Base-by-base conservation (phyloP, 2,113 vertebrate genomes). In the Pogonocichla stellata region DNA sequence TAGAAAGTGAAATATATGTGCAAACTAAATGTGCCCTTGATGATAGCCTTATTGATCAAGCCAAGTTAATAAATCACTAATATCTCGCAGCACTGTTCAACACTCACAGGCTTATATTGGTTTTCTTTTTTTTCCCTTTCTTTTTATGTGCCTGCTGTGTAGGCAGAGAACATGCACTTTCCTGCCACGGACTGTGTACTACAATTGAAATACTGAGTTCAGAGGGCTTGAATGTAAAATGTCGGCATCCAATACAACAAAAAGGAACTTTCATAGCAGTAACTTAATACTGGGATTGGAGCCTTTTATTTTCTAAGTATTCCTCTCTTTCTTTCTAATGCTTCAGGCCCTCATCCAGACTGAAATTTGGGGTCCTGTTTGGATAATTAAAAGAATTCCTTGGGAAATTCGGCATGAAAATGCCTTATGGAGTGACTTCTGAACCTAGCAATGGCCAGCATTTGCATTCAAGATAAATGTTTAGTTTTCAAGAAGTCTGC, bases 141-240 rank as follows among this genome's bases (percentile, higher is more conserved):
- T 33, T 51, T 82, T 89, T 73, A 80, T 89, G 78, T 95, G 89
- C 92, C 92, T 95, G 91, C 91, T 95, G 88, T 91, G 80, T 86
- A 92, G 95, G 80, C 95, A 96, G 94, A 95, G 95, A 95, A 96
- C 95, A 96, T 94, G 95, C 94, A 96, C 92, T 95, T 95, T 88
- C 54, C 78, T 94, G 93, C 87, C 92, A 86, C 22, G 2, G 71
- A 85, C 81, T 29, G 51, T 86, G 58, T 85, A 88, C 84, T 95
- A 65, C 91, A 91, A 57, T 67, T 78, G 74, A 92, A 95, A 86
- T 66, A 78, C 43, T 65, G 89, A 94, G 86, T 95, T 96, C 94
- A 93, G 85, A 92, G 95, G 80, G 74, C 92, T 94, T 91, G 78
- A 87, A 72, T 89, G 31, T 85, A 91, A 92, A 94, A 94, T 87